Base-by-base conservation (phyloP, 2,113 vertebrate genomes). In the Onychostoma macrolepis region DNA sequence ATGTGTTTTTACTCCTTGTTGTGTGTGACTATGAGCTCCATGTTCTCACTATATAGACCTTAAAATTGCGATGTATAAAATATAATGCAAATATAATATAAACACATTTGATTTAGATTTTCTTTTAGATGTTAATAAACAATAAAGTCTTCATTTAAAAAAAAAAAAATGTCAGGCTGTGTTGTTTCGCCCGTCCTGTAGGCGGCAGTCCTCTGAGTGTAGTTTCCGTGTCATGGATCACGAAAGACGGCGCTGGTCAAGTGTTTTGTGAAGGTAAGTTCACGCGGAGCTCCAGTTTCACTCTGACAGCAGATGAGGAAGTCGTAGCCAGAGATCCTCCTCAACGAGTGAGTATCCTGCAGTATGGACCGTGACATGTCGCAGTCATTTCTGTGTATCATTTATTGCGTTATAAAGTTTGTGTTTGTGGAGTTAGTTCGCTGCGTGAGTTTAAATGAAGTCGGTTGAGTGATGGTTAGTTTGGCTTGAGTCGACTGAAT, bases 231-330 rank as follows among this genome's bases (percentile, higher is more conserved):
- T 76, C 36, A 19, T 33, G 15, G 48, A 41, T 56, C 45, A 81
- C 77, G 82, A 85, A 69, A 9, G 85, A 87, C 91, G 77, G 75
- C 26, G 84, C 28, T 41, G 63, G 30, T 41, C 17, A 78, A 24
- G 61, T 10, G 65, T 63, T 85, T 28, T 61, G 63, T 71, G 88
- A 41, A 79, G 38, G 88, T 86, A 89, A 90, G 82, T 90, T 89
- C 72, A 80, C 45, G 41, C 26, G 41, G 26, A 33, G 63, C 41
- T 67, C 17, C 19, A 83, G 43, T 38, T 53, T 87, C 50, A 69
- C 80, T 75, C 69, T 86, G 75, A 41, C 76, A 50, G 53, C 21
- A 76, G 80, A 74, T 69, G 53, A 90, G 90, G 91, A 92, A 92
- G 87, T 87, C 87, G 75, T 58, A 81, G 78, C 36, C 33, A 72